These are phyloP conservation scores for Hoplodrina blanda DNA, from an alignment of 2,888 invertebrate genomes.

Conservation along the genomic window DNA sequence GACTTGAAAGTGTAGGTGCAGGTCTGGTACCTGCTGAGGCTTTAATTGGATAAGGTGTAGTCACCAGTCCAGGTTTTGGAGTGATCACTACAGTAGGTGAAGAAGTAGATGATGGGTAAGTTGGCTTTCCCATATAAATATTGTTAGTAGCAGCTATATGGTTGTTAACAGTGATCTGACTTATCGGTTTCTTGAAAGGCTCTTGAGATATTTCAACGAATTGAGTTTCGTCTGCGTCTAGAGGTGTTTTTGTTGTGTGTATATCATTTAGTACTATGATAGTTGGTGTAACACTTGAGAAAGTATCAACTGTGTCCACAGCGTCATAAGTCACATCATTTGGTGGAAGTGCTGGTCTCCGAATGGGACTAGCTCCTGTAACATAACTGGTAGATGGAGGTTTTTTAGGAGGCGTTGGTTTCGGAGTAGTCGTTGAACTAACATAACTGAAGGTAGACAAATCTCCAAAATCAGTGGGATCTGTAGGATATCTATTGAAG, in stretches of 20 bases:
- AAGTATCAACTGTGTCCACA: constrained; percentile 74
- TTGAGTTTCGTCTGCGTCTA: constrained; percentile 77
- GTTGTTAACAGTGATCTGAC: constrained; percentile 91
- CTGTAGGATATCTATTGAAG: constrained; percentile 85
- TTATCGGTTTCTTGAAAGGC: constrained; percentile 87
- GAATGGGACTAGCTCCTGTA: constrained; percentile 85
- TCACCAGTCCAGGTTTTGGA: constrained; percentile 91
- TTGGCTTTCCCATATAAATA: constrained; percentile 85
- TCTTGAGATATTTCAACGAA: constrained; percentile 89
- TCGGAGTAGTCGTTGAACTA: constrained; percentile 79
- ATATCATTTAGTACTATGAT: constrained; percentile 84
- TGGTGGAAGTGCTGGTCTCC: constrained; percentile 84
- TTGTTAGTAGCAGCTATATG: constrained; percentile 91
- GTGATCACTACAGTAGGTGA: constrained; percentile 92
- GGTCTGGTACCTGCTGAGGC: constrained; percentile 68
- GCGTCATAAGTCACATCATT: constrained; percentile 78
- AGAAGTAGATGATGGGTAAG: constrained; percentile 86
- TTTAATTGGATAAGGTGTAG: constrained; percentile 82
- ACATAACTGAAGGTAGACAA: constrained; percentile 85
- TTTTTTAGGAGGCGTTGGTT: constrained; percentile 70
- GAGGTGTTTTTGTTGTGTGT: constrained; percentile 77
- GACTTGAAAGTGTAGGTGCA: constrained; percentile 68
- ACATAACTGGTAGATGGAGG: constrained; percentile 88
- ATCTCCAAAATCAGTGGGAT: constrained; percentile 83
- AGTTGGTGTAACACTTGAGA: constrained; percentile 87